A percentile compares a stretch with the other conserved stretches of the same genome.
Evolutionary conservation across 1,140 invertebrate species (phyloP).

Genomic region (Streblospio benedicti): DNA sequence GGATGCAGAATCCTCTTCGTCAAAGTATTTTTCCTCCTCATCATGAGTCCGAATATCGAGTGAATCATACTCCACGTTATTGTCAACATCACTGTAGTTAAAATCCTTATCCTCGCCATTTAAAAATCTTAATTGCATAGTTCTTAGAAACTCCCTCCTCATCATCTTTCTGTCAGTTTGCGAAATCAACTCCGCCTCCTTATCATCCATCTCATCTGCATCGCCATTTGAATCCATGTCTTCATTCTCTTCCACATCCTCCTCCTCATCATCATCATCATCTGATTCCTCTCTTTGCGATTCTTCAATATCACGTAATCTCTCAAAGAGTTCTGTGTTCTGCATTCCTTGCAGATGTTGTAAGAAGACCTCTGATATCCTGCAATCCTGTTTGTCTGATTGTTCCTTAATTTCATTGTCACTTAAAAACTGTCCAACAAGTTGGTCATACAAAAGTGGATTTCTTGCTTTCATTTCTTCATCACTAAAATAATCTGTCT

Average conservation of each 20-base stretch:
- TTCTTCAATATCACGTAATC: conserved; percentile 26
- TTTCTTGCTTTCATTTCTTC: conserved; percentile 85
- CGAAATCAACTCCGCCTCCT: conserved; percentile 24
- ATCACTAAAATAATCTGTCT: conserved; percentile 77
- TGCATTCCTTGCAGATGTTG: conserved; percentile 53
- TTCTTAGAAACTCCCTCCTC: conserved; percentile 70
- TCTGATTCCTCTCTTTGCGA: conserved; percentile 40
- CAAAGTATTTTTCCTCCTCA: conserved; percentile 82
- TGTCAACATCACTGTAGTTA: conserved; percentile 70
- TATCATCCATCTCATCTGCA: conserved; percentile 22
- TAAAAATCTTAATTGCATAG: conserved; percentile 81
- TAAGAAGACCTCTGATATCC: conserved; percentile 46
- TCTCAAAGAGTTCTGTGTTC: conserved; percentile 55
- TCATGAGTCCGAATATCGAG: conserved; percentile 60
- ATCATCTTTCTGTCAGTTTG: conserved; percentile 53
- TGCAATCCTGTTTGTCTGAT: conserved; percentile 29
- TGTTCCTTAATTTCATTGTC: conserved; percentile 59
- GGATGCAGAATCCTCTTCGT: conserved; percentile 64
- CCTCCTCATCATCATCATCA: conserved; percentile 36
- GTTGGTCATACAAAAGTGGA: conserved; percentile 77
- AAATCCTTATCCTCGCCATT: conserved; percentile 71
- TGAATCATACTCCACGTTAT: conserved; percentile 71
- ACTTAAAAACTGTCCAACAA: conserved; percentile 74
- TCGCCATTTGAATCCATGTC: conserved; percentile 22
- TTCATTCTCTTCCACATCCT: conserved; percentile 18